Conservation (phyloP, 30 jellyfish, hydroid and myxozoan genomes). For the Turritopsis rubra region DNA sequence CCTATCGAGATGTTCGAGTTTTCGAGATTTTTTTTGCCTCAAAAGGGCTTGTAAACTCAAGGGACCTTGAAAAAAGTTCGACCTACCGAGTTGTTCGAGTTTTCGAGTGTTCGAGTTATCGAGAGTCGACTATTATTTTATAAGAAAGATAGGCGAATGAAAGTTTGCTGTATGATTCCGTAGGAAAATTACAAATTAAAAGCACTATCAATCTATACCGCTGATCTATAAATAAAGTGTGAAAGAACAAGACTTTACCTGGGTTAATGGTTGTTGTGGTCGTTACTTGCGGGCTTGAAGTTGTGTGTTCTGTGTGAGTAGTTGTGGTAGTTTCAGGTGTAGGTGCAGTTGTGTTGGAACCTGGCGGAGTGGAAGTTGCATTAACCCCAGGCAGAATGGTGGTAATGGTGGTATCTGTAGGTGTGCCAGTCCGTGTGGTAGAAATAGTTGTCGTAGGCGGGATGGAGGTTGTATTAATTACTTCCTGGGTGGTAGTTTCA, state of each 20-base stretch:
- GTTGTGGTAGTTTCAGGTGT: neutral
- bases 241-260: too few species aligned
- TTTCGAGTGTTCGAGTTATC: too few species aligned
- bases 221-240: too few species aligned
- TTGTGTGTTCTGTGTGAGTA: neutral
- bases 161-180: too few species aligned
- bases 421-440: neutral
- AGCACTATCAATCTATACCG: neutral
- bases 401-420: neutral
- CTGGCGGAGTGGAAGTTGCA: neutral
- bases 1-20: too few species aligned
- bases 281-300: neutral
- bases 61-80: too few species aligned
- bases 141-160: too few species aligned
- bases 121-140: too few species aligned
- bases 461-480: neutral
- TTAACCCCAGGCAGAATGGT: neutral
- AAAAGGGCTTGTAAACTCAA: too few species aligned
- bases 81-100: too few species aligned
- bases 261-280: neutral
- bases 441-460: neutral
- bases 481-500: neutral
- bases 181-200: too few species aligned
- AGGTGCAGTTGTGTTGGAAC: neutral
- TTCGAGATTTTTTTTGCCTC: too few species aligned